Evolutionary conservation across 1,140 invertebrate species (phyloP), one percentile per base, ranked within the genome.

Genomic region (Achatina immaculata): DNA sequence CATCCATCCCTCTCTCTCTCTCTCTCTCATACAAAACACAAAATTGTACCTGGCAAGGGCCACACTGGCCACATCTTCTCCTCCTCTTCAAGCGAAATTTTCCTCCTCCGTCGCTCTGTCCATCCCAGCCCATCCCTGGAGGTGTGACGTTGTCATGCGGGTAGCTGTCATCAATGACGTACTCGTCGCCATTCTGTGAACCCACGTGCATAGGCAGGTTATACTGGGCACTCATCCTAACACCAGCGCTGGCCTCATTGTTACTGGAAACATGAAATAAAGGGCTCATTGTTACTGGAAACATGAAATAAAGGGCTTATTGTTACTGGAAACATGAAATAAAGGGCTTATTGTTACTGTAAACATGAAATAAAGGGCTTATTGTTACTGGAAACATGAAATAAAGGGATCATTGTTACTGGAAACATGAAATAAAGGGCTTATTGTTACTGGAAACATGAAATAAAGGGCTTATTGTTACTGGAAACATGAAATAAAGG

Each of bases 61-160:
- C 89, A 83, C 89, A 90, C 78, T 89, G 86, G 0, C 89, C 89
- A 86, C 89, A 90, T 6, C 88, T 75, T 14, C 86, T 80, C 9
- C 89, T 75, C 6, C 89, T 82, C 75, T 90, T 90, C 40, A 88
- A 83, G n/a, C 87, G 83, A 48, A 86, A 81, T 55, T 84, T 84
- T 7, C 83, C 85, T 11, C 85, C 80, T 43, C 84, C 84, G 48
- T 85, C 86, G 31, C 83, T 43, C 45, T 84, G 82, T 2, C 81
- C 82, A 24, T 85, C 83, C 81, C 81, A 82, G 9, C 51, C 65
- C 43, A 82, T 48, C 6, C 78, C 81, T 19, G 81, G 77, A 34
- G 69, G 72, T 28, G 81, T 75, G 55, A 80, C 65, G 42, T 77
- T 72, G 40, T 80, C 78, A 77, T 74, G 66, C 31, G 75, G 81